Percentiles rank a stretch among this genome's conserved stretches.
Conservation (phyloP, 2,888 invertebrate genomes). For the Aphodius granarius region DNA sequence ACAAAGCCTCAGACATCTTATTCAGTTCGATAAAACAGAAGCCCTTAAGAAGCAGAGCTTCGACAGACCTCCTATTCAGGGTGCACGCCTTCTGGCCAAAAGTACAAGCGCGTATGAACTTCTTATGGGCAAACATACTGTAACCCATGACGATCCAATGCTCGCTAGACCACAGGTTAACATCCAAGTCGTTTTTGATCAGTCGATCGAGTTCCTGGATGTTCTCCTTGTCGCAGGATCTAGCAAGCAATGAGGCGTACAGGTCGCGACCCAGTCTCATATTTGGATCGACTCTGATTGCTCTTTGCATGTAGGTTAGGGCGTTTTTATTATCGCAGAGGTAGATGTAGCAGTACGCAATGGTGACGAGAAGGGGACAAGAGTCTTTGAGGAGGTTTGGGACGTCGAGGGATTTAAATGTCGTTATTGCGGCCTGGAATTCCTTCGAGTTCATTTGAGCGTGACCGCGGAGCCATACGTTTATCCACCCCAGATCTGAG, state of each 20-base stretch:
- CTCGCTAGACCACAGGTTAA: conserved; percentile 55
- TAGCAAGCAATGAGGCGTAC: conserved; percentile 36
- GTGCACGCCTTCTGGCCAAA: conserved; percentile 74
- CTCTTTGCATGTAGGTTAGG: conserved; percentile 57
- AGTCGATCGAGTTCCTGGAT: conserved; percentile 44
- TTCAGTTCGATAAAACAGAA: conserved; percentile 66
- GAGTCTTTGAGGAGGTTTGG: conserved; percentile 68
- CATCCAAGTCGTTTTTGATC: conserved; percentile 45
- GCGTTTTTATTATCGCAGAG: conserved; percentile 72
- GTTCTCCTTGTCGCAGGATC: conserved; percentile 42
- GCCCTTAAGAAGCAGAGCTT: conserved; percentile 76
- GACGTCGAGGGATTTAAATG: conserved; percentile 69
- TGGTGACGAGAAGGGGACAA: conserved; percentile 64
- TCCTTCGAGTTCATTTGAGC: conserved; percentile 69
- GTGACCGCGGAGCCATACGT: conserved; percentile 65
- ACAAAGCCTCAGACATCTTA: conserved; percentile 66
- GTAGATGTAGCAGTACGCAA: conserved; percentile 74
- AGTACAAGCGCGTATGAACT: conserved; percentile 69
- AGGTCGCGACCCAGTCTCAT: conserved; percentile 44
- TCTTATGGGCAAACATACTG: conserved; percentile 64
- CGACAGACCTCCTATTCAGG: conserved; percentile 67
- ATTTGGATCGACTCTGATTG: conserved; percentile 44
- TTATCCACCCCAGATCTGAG: conserved; percentile 59
- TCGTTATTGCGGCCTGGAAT: conserved; percentile 66
- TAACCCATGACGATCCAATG: conserved; percentile 80